Conservation (phyloP, 37 sponge, comb jelly and placozoan species). For the Chondrilla cf. caribensis region DNA sequence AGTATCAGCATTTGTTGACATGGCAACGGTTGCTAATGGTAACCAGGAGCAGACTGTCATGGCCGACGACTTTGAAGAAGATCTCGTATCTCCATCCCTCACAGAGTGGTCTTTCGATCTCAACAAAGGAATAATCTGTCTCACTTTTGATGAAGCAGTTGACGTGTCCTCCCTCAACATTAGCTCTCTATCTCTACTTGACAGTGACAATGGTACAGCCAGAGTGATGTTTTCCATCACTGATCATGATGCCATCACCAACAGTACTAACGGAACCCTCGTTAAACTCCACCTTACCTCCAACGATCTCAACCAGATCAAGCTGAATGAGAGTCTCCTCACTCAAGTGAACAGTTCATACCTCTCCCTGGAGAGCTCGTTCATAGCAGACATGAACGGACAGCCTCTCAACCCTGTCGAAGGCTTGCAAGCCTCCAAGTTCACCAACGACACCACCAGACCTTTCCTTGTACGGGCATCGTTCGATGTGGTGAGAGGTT, state of each 20-base stretch:
- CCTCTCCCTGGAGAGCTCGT: constrained; percentile 44
- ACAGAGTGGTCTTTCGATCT: constrained; percentile 67
- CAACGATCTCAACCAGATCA: constrained; percentile 81
- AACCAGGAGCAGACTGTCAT: constrained; percentile 39
- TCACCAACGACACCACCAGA: constrained; percentile 60
- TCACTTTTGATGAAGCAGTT: constrained; percentile 75
- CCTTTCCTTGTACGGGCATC: constrained; percentile 60
- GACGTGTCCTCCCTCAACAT: constrained; percentile 55
- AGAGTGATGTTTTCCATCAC: constrained; percentile 40
- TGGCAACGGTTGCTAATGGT: constrained; percentile 42
- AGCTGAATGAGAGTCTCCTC: constrained; percentile 63
- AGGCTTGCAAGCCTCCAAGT: constrained; percentile 30
- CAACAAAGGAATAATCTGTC: constrained; percentile 42
- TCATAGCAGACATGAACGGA: constrained; percentile 71
- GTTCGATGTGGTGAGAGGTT: constrained; percentile 69
- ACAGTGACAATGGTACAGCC: constrained; percentile 35
- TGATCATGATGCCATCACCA: constrained; percentile 24
- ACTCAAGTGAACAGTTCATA: constrained; percentile 55
- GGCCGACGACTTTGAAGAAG: constrained; percentile 33
- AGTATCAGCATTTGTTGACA: constrained; percentile 52
- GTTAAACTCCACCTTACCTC: constrained; percentile 43
- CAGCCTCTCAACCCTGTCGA: constrained; percentile 48
- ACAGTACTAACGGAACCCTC: constrained; percentile 61
- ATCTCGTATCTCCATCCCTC: constrained; percentile 51
- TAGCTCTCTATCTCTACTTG: constrained; percentile 45